These are phyloP conservation scores for Leptocoma aspasia DNA, from an alignment of 2,113 vertebrate species.

Conservation along the genomic window DNA sequence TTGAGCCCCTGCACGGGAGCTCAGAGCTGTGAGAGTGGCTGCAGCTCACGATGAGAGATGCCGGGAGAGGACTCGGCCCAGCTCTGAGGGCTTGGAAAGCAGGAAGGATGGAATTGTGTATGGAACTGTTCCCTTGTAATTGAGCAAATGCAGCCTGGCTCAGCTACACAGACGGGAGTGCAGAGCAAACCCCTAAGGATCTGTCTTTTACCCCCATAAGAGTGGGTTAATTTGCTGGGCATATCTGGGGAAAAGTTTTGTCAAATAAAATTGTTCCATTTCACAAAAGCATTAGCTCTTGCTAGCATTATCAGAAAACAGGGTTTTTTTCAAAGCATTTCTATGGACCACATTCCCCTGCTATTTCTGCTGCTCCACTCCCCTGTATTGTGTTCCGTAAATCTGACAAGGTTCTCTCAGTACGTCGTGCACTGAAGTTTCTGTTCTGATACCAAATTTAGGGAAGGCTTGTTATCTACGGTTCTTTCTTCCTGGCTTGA, in stretches of 20 bases:
- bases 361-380: neutral
- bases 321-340: neutral
- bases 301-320: neutral
- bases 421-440: neutral
- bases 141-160: neutral
- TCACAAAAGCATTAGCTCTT: neutral
- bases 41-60: neutral
- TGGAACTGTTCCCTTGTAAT: neutral
- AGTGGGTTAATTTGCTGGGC: neutral
- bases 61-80: fast-evolving
- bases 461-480: slow-evolving; percentile 4
- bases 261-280: neutral
- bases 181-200: neutral
- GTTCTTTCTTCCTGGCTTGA: slow-evolving; percentile 27
- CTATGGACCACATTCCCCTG: neutral
- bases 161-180: neutral
- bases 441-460: slow-evolving; percentile 3
- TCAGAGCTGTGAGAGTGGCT: neutral
- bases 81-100: neutral
- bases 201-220: neutral
- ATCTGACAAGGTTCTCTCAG: slow-evolving; percentile 6
- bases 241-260: neutral
- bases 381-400: neutral
- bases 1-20: neutral
- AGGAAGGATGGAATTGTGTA: neutral